phyloP scores from a whole-genome alignment of 2,888 invertebrate species.

The Nomada fucata region DNA sequence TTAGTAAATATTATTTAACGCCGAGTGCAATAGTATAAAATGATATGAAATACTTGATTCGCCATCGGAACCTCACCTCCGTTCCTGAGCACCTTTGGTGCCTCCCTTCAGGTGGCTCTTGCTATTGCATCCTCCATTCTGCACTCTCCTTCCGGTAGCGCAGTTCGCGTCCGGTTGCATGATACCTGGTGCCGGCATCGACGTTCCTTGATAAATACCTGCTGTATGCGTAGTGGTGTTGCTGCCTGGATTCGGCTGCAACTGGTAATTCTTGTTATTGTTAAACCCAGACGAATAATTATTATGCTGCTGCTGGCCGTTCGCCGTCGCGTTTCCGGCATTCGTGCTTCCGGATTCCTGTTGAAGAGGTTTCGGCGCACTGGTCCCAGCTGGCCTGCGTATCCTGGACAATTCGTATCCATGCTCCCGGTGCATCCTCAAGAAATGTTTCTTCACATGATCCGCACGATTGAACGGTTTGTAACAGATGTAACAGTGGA shows the following conservation, averaged over 20 bases:
- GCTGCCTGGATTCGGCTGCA: conserved; percentile 73
- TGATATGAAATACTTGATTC: not conserved
- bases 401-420: conserved; percentile 94
- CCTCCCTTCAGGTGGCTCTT: conserved; percentile 81
- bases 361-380: conserved; percentile 69
- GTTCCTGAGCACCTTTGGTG: conserved; percentile 77
- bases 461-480: conserved; percentile 97
- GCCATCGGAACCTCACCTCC: conserved; percentile 71
- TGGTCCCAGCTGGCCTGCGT: conserved; percentile 85
- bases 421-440: conserved; percentile 96
- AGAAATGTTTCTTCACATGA: conserved; percentile 97
- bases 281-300: conserved; percentile 75
- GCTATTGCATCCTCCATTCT: conserved; percentile 81
- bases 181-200: conserved; percentile 73
- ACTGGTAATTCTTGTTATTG: conserved; percentile 76
- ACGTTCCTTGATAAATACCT: conserved; percentile 76
- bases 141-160: conserved; percentile 73
- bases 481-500: conserved; percentile 96
- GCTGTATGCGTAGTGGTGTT: conserved; percentile 54
- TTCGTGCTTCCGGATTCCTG: conserved; percentile 62
- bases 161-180: conserved; percentile 76
- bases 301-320: conserved; percentile 63
- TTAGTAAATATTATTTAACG: not conserved
- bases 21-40: no score
- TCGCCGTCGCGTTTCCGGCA: conserved; percentile 63